Base-by-base conservation (phyloP, 2,797 vertebrate genomes). In the Semotilus atromaculatus region DNA sequence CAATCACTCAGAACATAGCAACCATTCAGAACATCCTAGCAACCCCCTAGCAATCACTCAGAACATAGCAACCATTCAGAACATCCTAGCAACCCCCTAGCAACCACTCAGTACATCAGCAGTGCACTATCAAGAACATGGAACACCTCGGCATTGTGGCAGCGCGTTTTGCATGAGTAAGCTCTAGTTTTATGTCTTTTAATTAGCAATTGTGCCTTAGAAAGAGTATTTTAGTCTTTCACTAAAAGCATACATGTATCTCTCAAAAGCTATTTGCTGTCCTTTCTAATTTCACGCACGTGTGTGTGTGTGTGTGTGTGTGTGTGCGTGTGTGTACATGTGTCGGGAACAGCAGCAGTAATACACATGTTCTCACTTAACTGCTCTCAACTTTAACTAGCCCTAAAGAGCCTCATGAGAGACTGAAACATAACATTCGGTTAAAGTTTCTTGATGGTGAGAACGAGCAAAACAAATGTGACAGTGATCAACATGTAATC, bases 351-450 rank as follows among this genome's bases (percentile, higher is more conserved):
- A 34, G 70, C 70, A 73, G 70, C 80, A 73, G 58, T 19, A 60
- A 82, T 23, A 73, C 80, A 73, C 55, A 62, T 82, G 68, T 62
- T 82, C 68, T 82, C 70, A 43, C 40, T 82, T 62, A 82, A 43
- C 26, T 48, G 13, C 55, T 71, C 18, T 34, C 53, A 43, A 45
- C 26, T 71, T 72, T 81, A 60, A 82, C 90, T 29, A 62, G 55
- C 5, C 29, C 29, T 58, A 45, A 81, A 73, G 80, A 34, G 80
- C 40, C 80, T 62, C 80, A 18, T 73, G 80, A 82, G 70, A 73
- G 70, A 31, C 38, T 48, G 91, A 34, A 64, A 73, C 55, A 36
- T 82, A 70, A 82, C 38, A 64, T 82, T 82, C 45, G 29, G 29
- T 60, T 26, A 45, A 73, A 48, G n/a, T 73, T 64, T 48, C 38